These are phyloP conservation scores for Atethmia centrago DNA, from an alignment of 2,888 invertebrate genomes.

Conservation along the genomic window DNA sequence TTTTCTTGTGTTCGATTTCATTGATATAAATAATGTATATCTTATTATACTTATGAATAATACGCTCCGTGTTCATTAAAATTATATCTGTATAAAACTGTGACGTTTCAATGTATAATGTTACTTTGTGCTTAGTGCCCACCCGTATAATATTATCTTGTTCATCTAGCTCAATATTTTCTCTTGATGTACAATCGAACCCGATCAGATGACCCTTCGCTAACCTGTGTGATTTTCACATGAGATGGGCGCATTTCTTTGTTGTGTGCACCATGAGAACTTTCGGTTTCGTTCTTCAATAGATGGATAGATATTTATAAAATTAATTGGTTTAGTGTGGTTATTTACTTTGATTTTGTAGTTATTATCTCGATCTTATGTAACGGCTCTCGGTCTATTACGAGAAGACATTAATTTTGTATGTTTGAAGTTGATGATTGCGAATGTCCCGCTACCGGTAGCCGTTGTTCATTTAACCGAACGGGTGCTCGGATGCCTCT, in stretches of 20 bases:
- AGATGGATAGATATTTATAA: conserved; percentile 41
- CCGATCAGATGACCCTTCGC: conserved; percentile 82
- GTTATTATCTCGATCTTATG: conserved; percentile 60
- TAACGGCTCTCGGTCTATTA: conserved; percentile 71
- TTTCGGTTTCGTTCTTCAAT: conserved; percentile 64
- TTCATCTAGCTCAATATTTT: conserved; percentile 85
- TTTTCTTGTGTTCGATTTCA: conserved; percentile 51
- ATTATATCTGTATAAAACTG: conserved; percentile 40
- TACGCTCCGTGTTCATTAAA: conserved; percentile 46
- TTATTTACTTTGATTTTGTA: conserved; percentile 42
- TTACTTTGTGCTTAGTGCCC: conserved; percentile 64
- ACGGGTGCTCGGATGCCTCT: conserved; percentile 70
- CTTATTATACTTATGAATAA: conserved; percentile 44
- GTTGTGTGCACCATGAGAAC: conserved; percentile 61
- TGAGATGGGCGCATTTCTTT: conserved; percentile 70
- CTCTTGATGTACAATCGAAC: conserved; percentile 83
- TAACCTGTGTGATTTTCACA: conserved; percentile 78
- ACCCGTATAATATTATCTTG: conserved; percentile 75
- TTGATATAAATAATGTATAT: conserved; percentile 50
- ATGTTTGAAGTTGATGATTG: conserved; percentile 72
- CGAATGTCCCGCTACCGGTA: conserved; percentile 76
- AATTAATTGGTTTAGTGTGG: conserved; percentile 37
- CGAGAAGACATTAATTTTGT: conserved; percentile 74
- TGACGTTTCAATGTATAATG: conserved; percentile 59
- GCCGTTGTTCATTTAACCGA: conserved; percentile 76